These are phyloP conservation scores for Ptiloglossa arizonensis DNA, from an alignment of 1,140 invertebrate genomes.

Conservation along the genomic window DNA sequence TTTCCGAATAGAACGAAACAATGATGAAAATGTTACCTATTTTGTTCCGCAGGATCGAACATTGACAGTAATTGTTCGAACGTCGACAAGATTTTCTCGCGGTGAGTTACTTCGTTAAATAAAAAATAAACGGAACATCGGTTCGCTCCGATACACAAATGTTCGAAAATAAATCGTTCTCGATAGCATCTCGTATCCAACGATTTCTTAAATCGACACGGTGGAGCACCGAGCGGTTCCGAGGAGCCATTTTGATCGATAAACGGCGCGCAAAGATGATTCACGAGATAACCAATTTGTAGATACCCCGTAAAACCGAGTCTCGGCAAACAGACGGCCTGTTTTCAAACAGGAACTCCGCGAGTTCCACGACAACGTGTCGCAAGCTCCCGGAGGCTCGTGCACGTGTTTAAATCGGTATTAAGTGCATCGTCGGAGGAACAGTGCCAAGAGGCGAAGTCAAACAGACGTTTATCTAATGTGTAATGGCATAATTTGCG, in stretches of 20 bases:
- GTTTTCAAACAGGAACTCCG: constrained; percentile 14
- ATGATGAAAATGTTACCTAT: too few species aligned
- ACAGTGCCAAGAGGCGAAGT: constrained; percentile 72
- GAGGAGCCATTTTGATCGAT: not conserved
- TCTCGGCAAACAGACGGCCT: constrained; percentile 10
- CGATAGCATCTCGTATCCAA: not conserved
- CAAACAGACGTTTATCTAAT: constrained; percentile 72
- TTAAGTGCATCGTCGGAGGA: constrained; percentile 65
- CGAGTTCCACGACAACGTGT: constrained; percentile 5
- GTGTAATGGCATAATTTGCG: constrained; percentile 78
- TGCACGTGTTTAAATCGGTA: constrained; percentile 54
- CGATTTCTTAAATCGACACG: not conserved
- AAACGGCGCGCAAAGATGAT: constrained; percentile 8
- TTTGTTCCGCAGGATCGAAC: too few species aligned
- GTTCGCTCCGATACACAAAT: too few species aligned
- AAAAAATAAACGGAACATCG: too few species aligned
- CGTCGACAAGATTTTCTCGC: too few species aligned
- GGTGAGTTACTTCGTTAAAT: too few species aligned
- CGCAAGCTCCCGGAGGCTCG: not conserved
- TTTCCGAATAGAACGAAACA: too few species aligned
- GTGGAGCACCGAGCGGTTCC: not conserved
- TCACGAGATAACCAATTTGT: not conserved
- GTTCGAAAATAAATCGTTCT: too few species aligned
- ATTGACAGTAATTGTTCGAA: too few species aligned
- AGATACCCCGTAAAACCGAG: not conserved